Conservation (phyloP, 2,797 vertebrate species). For the Triplophysa yarkandensis region DNA sequence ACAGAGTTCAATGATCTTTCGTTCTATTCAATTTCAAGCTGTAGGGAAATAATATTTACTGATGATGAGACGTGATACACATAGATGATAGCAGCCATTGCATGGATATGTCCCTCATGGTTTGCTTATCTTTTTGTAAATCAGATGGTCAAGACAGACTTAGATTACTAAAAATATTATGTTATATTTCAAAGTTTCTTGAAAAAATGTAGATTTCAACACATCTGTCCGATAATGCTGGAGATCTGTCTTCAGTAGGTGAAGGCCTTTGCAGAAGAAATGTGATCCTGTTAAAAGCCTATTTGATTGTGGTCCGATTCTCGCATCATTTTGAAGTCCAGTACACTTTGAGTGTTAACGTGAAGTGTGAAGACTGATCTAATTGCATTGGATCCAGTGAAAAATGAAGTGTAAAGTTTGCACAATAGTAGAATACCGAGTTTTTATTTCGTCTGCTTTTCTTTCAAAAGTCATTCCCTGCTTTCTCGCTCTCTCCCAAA, state of each 20-base stretch:
- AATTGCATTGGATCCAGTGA: constrained; percentile 20
- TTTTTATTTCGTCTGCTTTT: constrained; percentile 36
- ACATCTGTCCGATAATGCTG: too few relatives aligned
- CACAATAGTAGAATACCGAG: constrained; percentile 47
- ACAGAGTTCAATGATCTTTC: not conserved
- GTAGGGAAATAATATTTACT: constrained; percentile 6
- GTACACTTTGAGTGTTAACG: not conserved
- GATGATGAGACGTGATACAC: constrained; percentile 24
- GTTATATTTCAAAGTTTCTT: too few relatives aligned
- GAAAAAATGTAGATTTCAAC: too few relatives aligned
- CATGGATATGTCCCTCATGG: constrained; percentile 19
- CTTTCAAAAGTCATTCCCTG: constrained; percentile 29
- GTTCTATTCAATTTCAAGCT: not conserved
- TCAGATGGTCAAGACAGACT: not conserved
- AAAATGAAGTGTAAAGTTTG: constrained; percentile 33
- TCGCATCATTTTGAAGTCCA: constrained; percentile 8
- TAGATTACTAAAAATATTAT: too few relatives aligned
- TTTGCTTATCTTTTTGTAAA: not conserved
- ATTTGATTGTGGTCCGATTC: not conserved
- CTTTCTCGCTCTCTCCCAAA: constrained; percentile 57
- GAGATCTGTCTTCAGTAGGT: too few relatives aligned
- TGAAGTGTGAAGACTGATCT: constrained; percentile 15
- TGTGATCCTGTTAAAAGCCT: too few relatives aligned
- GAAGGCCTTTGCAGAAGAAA: too few relatives aligned
- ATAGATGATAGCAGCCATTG: not conserved